phyloP scores from a whole-genome alignment of 2,113 vertebrate species.

The Enhydra lutris region DNA sequence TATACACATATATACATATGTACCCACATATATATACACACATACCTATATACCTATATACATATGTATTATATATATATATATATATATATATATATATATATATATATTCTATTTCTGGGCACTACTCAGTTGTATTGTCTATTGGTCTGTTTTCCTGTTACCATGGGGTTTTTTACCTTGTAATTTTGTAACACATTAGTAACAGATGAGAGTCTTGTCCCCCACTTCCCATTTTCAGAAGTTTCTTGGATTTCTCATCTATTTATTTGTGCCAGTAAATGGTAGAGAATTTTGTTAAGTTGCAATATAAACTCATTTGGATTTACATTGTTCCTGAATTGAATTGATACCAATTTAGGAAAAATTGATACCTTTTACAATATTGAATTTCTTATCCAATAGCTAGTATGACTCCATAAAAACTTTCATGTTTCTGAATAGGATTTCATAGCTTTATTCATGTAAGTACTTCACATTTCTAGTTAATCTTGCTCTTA shows the following conservation, averaged over 20 bases:
- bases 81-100: no score
- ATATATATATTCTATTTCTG: background rate
- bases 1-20: background rate
- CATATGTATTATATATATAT: background rate
- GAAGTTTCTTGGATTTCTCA: background rate
- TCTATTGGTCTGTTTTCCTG: background rate
- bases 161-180: background rate
- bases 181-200: background rate
- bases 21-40: background rate
- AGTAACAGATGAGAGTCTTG: background rate
- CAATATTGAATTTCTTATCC: conserved; percentile 50
- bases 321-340: background rate
- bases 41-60: no score
- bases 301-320: background rate
- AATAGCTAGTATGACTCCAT: background rate
- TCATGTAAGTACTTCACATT: background rate
- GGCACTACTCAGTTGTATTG: background rate
- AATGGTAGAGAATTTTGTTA: conserved; percentile 31
- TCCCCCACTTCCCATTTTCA: background rate
- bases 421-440: conserved; percentile 38
- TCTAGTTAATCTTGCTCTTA: conserved; percentile 25
- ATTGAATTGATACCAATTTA: conserved; percentile 47
- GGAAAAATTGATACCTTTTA: conserved; percentile 49
- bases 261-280: conserved; percentile 14
- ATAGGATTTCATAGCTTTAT: background rate